Evolutionary conservation across 2,113 vertebrate species (phyloP).

Genomic region (Himantopus leucocephalus): DNA sequence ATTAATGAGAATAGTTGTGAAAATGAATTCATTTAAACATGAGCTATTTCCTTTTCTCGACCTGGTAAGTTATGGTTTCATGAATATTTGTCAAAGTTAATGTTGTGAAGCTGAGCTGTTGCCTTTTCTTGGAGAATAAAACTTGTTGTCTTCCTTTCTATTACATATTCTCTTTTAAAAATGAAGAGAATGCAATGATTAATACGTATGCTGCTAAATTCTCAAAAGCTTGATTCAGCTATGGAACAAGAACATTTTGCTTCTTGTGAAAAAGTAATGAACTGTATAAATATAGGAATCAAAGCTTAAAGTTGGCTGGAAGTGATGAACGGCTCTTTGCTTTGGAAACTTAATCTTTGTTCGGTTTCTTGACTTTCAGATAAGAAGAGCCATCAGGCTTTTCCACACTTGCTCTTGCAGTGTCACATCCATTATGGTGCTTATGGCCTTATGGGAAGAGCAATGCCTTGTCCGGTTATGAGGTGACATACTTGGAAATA

Average conservation of each 20-base stretch:
- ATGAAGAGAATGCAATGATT: conserved; percentile 48
- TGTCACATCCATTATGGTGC: background rate
- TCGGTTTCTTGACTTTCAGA: conserved; percentile 7
- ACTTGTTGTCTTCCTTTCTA: conserved; percentile 26
- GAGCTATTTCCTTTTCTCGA: conserved; percentile 7
- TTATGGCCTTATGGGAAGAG: background rate
- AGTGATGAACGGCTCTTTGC: background rate
- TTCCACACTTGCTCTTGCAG: background rate
- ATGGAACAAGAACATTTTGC: conserved; percentile 50
- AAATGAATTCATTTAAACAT: conserved; percentile 57
- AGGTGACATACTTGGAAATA: background rate
- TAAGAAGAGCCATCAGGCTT: background rate
- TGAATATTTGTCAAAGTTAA: conserved; percentile 72
- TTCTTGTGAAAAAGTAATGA: conserved; percentile 56
- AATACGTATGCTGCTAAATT: conserved; percentile 47
- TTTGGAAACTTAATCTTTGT: conserved; percentile 43
- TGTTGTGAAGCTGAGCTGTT: conserved; percentile 43
- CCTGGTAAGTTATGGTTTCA: background rate
- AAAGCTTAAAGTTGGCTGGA: conserved; percentile 40
- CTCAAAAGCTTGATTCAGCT: conserved; percentile 47
- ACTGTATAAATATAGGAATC: conserved; percentile 60
- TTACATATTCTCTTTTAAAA: conserved; percentile 47
- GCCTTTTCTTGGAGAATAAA: conserved; percentile 30
- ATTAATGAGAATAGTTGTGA: conserved; percentile 51
- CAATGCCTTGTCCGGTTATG: background rate